Percentiles rank a stretch among this genome's conserved stretches.
phyloP scores from a whole-genome alignment of 2,797 vertebrate genomes.

The Peromyscus melanophrys region DNA sequence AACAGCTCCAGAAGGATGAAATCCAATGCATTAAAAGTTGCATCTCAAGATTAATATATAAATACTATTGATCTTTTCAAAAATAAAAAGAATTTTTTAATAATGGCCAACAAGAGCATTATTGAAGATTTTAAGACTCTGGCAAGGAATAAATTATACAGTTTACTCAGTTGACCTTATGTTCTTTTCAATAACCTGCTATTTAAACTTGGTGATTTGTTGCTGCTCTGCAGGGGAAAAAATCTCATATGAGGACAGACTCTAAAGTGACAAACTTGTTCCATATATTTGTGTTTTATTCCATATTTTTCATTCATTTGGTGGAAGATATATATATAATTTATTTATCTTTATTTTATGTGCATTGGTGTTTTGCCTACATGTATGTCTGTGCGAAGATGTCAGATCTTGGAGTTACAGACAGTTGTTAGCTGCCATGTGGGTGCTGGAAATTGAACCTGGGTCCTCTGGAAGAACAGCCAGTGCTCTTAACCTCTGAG shows the following conservation, averaged over 20 bases:
- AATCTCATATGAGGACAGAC: neutral
- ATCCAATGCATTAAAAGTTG: slow-evolving; percentile 19
- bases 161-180: slow-evolving; percentile 27
- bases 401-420: too few species aligned
- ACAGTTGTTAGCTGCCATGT: too few species aligned
- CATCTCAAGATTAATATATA: slow-evolving; percentile 60
- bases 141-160: slow-evolving; percentile 27
- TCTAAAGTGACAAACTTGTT: neutral
- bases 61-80: slow-evolving; percentile 33
- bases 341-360: too few species aligned
- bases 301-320: neutral
- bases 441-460: too few species aligned
- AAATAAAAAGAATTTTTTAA: slow-evolving; percentile 44
- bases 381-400: too few species aligned
- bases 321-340: neutral
- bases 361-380: too few species aligned
- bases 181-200: neutral
- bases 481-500: too few species aligned
- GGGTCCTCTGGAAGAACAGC: too few species aligned
- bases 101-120: slow-evolving; percentile 1
- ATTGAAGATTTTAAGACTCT: neutral
- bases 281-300: neutral
- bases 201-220: slow-evolving; percentile 31
- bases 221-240: neutral
- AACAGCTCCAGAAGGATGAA: slow-evolving; percentile 22